Base-by-base conservation (phyloP, 2,113 vertebrate species). In the Herpetotheres cachinnans region DNA sequence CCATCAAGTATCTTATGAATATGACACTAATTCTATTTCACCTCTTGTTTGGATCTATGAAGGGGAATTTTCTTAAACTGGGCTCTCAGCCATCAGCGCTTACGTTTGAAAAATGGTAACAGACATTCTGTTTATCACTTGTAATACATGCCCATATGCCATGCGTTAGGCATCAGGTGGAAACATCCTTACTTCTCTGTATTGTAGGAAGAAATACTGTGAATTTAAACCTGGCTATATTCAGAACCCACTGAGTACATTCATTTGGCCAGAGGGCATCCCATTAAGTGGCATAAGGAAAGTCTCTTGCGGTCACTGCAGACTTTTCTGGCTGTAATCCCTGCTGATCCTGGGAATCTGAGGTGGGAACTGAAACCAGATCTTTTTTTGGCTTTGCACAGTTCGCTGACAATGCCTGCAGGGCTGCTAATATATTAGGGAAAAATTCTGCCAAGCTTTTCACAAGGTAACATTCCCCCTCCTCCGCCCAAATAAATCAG, bases 51-150 rank as follows among this genome's bases (percentile, higher is more conserved):
- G 49, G 17, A 86, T 77, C 49, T 77, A 6, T 63, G 62, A 65
- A 83, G 27, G 56, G 21, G 72, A 59, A 40, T 94, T 83, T 82
- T 94, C 83, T 91, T 89, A 49, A n/a, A 66, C 0, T 91, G 84
- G 74, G 54, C 73, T 49, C 95, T 94, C 81, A 89, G 89, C 81
- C 62, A 73, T 82, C 81, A 72, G 9, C 79, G 52, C 73, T 94
- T 52, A 38, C 70, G 38, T 91, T 74, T 95, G 81, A 94, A 90
- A 95, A 95, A 91, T 26, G 26, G 49, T 73, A 94, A 79, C 94
- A 95, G 91, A 81, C 82, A 54, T 87, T 89, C 70, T 89, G 81
- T 95, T 97, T 95, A 95, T 95, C 61, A 22, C 91, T 82, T 87
- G 84, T 72, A 85, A 72, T 79, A 32, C 77, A 38, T 95, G 86